Base-by-base conservation (phyloP, 2,888 invertebrate species). In the Xylocampa areola region DNA sequence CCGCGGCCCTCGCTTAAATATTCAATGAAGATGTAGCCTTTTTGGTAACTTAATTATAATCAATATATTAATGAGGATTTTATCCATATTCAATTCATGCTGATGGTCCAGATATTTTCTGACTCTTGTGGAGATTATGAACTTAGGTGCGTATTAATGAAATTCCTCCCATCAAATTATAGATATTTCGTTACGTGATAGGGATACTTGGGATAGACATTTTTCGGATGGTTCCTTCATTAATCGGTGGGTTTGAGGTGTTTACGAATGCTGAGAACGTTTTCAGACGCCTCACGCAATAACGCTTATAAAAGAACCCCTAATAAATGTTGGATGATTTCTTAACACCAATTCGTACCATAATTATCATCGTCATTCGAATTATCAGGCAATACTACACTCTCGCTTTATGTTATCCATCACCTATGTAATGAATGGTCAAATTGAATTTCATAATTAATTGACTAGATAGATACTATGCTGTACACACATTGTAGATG, bases 21-120 rank as follows among this genome's bases (percentile, higher is more conserved):
- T 89, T 87, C 86, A 85, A 88, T 87, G 81, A 81, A 84, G 79
- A 80, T 81, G 78, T 85, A 78, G 68, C 77, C 79, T 84, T 82
- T 82, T 83, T 76, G 78, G 74, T 79, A 75, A 76, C 77, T 82
- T 80, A 81, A 83, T 86, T 82, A 80, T 77, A 76, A 79, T 76
- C 74, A 81, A 82, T 79, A 73, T 77, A 79, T 80, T 80, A 81
- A 81, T 80, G 75, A 75, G 68, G 67, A 70, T 75, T 75, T 73
- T 68, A 69, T 62, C 63, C 53, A 63, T 65, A 68, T 69, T 74
- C 76, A 66, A 61, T 75, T 72, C 19, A 39, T 63, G 32, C 50
- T 50, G 48, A 61, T 64, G 39, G 62, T 63, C 58, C 73, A 57
- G 51, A 60, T 61, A 60, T 72, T 72, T 72, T 60, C 72, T 48